These are phyloP conservation scores for Apodemus speciosus DNA, from an alignment of 2,113 vertebrate genomes.

Conservation along the genomic window DNA sequence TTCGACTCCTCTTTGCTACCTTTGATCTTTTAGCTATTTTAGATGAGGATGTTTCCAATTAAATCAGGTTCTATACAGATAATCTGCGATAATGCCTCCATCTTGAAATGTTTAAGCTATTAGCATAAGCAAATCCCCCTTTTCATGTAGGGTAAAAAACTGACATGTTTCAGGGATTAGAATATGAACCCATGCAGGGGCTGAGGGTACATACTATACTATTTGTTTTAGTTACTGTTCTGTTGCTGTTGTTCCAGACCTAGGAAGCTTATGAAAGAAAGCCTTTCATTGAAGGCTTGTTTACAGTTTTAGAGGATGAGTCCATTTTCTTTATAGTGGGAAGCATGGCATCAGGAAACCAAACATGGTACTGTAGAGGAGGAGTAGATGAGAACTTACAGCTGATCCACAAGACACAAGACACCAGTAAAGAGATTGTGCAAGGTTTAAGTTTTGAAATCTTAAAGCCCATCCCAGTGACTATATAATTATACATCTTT, in stretches of 20 bases:
- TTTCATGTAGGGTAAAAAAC: neutral
- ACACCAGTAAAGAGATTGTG: neutral
- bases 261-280: neutral
- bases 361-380: neutral
- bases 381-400: neutral
- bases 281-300: neutral
- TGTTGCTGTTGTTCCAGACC: neutral
- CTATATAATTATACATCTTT: neutral
- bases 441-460: neutral
- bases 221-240: neutral
- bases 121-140: neutral
- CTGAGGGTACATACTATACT: too few relatives aligned
- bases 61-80: neutral
- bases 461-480: neutral
- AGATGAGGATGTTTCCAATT: neutral
- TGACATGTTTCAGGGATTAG: neutral
- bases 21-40: neutral
- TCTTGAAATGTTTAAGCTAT: constrained; percentile 6
- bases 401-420: neutral
- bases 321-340: neutral
- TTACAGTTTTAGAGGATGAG: neutral
- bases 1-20: constrained; percentile 16
- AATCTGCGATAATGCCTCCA: neutral
- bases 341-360: neutral
- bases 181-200: neutral